Base-by-base conservation (phyloP, 2,797 vertebrate genomes). In the Rhinella marina region DNA sequence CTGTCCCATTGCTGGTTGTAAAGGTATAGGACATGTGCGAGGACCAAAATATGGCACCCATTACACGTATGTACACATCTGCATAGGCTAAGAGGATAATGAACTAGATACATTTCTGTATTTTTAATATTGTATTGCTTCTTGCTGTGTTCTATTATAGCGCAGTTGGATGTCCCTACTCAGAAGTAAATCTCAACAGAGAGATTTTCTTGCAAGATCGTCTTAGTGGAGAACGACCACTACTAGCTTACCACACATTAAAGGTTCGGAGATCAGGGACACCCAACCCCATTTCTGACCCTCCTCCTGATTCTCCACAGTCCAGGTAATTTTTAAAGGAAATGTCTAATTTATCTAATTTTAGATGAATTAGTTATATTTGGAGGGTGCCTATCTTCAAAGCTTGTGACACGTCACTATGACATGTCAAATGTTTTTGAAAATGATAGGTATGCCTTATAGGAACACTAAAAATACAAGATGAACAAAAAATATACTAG, bases 31-130 rank as follows among this genome's bases (percentile, higher is more conserved):
- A 56, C 97, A 98, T 59, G 95, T 97, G 61, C 95, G 95, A 90
- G 97, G 97, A 87, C 96, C 97, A 54, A 96, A 96, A 90, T 97
- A 98, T 0, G 96, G 97, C 88, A 97, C 97, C 1, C 97, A 98
- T 93, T 96, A 98, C 91, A 98, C 96, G 97, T 98, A 90, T 85
- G 96, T 96, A 41, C 0, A 41, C 16, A 79, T 21, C 16, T 77
- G 16, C 25, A 23, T 78, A 3, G 12, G 23, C 2, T 72, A 3
- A 52, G 72, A 23, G 21, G 13, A 77, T 56, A 27, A 56, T 56
- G 32, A 61, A 10, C 16, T 68, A 6, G 19, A 21, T 29, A 4
- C 5, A 11, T 70, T 25, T 50, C 17, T 52, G 27, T 23, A 32
- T 32, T n/a, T 54, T 81, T 1, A 2, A 16, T 9, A 7, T 27